These are phyloP conservation scores for Parelbella ahira DNA, from an alignment of 2,888 invertebrate species.

Conservation along the genomic window DNA sequence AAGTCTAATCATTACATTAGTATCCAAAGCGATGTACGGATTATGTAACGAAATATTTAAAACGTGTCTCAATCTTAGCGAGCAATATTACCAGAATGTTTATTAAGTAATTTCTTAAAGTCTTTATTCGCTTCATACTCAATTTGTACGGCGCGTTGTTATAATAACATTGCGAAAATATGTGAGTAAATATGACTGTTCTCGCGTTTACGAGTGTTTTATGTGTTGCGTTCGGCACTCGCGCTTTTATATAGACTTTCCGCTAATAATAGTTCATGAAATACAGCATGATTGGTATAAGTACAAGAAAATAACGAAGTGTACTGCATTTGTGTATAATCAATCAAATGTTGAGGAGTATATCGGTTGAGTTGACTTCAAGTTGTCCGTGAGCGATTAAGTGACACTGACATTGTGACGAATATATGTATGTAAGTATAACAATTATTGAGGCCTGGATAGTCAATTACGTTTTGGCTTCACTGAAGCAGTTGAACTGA, in stretches of 20 bases:
- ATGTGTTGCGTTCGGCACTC: constrained; percentile 2
- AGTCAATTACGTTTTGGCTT: no score
- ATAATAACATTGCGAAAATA: constrained; percentile 2
- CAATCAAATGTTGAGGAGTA: no score
- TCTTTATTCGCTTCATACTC: neutral
- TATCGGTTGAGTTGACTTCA: no score
- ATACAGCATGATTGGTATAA: neutral
- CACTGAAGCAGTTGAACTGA: no score
- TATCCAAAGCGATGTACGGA: neutral
- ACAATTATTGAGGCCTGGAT: no score
- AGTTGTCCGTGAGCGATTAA: no score
- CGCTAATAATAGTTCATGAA: constrained; percentile 6
- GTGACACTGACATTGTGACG: no score
- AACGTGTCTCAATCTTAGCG: neutral
- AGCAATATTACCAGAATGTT: neutral
- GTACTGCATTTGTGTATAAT: no score
- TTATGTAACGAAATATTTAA: neutral
- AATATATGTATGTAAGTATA: no score
- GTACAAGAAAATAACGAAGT: no score
- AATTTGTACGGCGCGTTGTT: neutral
- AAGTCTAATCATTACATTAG: neutral
- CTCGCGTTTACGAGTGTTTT: constrained; percentile 7
- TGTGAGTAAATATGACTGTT: constrained; percentile 2
- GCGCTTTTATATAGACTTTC: constrained; percentile 4
- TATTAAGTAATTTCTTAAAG: constrained; percentile 3